Percentiles rank a stretch among this genome's conserved stretches.
Conservation (phyloP, 2,113 vertebrate species). For the Brienomyrus longianalis region DNA sequence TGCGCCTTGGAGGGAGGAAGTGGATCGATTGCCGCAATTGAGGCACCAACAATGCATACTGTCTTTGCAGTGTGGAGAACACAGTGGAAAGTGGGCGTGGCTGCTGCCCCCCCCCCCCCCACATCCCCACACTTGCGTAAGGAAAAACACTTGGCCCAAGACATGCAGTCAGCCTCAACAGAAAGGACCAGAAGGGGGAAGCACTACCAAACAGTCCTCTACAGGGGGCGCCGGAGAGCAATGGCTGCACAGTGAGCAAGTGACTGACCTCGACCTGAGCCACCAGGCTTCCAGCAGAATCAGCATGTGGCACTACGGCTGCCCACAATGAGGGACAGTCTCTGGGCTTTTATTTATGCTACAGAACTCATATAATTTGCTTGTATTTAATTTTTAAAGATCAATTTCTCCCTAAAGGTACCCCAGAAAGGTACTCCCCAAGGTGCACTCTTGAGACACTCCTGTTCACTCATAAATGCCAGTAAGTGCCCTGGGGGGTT, state of each 20-base stretch:
- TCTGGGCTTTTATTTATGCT: background rate
- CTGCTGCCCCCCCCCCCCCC: background rate
- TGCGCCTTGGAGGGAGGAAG: conserved; percentile 34
- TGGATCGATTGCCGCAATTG: conserved; percentile 40
- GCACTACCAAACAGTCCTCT: background rate
- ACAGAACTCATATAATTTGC: background rate
- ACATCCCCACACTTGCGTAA: background rate
- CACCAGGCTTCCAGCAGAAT: background rate
- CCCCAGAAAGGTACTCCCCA: background rate
- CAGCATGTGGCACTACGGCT: background rate
- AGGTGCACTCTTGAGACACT: background rate
- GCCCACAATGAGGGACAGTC: background rate
- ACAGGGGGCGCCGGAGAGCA: background rate
- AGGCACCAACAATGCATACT: conserved; percentile 25
- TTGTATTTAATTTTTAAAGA: background rate
- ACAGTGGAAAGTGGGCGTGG: background rate
- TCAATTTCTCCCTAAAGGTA: background rate
- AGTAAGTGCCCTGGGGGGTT: background rate
- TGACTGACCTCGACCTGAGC: background rate
- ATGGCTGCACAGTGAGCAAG: background rate
- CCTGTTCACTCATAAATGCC: background rate
- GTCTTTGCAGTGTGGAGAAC: conserved; percentile 31
- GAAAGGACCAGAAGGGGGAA: background rate
- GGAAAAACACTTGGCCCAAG: background rate
- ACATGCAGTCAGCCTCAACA: background rate